Evolutionary conservation across 2,113 vertebrate genomes (phyloP).

Genomic region (Castor canadensis): DNA sequence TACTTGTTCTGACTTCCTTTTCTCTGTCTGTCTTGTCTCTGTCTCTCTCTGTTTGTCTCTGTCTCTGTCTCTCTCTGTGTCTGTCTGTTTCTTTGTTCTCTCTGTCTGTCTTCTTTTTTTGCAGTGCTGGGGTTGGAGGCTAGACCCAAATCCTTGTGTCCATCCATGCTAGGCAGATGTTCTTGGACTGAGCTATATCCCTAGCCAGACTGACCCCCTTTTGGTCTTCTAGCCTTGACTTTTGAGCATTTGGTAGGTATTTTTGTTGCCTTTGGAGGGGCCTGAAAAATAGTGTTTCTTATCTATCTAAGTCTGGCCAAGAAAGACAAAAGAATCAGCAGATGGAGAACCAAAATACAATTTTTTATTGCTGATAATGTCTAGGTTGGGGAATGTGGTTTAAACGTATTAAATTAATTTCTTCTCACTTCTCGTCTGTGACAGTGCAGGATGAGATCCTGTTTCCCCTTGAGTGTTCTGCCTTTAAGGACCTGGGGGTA

Average conservation of each 20-base stretch:
- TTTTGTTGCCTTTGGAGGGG: neutral
- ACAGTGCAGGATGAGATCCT: neutral
- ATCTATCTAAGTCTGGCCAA: neutral
- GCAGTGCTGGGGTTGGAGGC: neutral
- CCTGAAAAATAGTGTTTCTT: neutral
- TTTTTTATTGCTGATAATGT: neutral
- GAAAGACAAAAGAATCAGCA: neutral
- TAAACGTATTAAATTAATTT: neutral
- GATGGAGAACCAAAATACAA: neutral
- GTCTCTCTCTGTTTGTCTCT: no score
- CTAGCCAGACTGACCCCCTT: neutral
- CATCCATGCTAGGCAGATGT: no score
- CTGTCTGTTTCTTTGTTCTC: no score
- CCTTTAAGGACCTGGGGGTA: rapidly evolving
- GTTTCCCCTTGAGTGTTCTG: neutral
- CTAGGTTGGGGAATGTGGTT: neutral
- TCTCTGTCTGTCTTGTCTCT: neutral
- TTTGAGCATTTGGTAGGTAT: slow-evolving; percentile 2
- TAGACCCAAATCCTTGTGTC: no score
- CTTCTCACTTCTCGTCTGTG: rapidly evolving
- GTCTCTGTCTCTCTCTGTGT: no score
- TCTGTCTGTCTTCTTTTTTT: no score
- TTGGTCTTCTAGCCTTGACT: neutral
- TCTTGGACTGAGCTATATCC: neutral
- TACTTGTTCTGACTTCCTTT: neutral